phyloP scores from a whole-genome alignment of 2,888 invertebrate genomes.

The Mimas tiliae region DNA sequence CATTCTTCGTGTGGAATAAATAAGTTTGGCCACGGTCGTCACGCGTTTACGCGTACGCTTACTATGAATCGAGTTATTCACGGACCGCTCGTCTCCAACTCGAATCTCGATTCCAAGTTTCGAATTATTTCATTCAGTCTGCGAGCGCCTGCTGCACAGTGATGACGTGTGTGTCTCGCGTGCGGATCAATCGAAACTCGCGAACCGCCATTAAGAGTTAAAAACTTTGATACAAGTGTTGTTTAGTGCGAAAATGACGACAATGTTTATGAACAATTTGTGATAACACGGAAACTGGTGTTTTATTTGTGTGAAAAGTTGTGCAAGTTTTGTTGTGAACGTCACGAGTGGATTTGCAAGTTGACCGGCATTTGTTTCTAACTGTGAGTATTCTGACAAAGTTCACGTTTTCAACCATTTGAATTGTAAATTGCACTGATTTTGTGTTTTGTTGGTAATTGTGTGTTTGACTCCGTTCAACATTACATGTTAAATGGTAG shows the following conservation, averaged over 20 bases:
- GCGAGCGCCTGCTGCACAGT: conserved; percentile 57
- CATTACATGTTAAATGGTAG: not conserved
- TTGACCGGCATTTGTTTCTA: conserved; percentile 51
- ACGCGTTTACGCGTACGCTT: conserved; percentile 15
- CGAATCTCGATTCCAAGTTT: conserved; percentile 24
- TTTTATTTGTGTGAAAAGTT: conserved; percentile 47
- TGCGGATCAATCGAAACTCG: conserved; percentile 48
- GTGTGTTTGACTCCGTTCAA: not conserved
- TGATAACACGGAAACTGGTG: conserved; percentile 49
- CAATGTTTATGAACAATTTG: conserved; percentile 55
- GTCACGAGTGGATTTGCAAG: conserved; percentile 61
- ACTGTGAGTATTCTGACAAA: conserved; percentile 32
- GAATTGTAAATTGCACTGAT: conserved; percentile 25
- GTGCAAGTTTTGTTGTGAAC: conserved; percentile 46
- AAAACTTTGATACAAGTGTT: conserved; percentile 59
- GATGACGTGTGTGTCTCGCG: conserved; percentile 39
- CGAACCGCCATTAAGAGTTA: conserved; percentile 47
- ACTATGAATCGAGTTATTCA: conserved; percentile 26
- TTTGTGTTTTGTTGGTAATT: conserved; percentile 1
- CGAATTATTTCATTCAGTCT: conserved; percentile 53
- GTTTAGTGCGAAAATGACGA: conserved; percentile 60
- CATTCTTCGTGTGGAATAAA: conserved; percentile 6
- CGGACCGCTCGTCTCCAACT: conserved; percentile 24
- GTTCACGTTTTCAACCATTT: conserved; percentile 29
- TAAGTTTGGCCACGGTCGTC: conserved; percentile 2